These are phyloP conservation scores for Epinotia ramella DNA, from an alignment of 2,888 invertebrate genomes.

Conservation along the genomic window DNA sequence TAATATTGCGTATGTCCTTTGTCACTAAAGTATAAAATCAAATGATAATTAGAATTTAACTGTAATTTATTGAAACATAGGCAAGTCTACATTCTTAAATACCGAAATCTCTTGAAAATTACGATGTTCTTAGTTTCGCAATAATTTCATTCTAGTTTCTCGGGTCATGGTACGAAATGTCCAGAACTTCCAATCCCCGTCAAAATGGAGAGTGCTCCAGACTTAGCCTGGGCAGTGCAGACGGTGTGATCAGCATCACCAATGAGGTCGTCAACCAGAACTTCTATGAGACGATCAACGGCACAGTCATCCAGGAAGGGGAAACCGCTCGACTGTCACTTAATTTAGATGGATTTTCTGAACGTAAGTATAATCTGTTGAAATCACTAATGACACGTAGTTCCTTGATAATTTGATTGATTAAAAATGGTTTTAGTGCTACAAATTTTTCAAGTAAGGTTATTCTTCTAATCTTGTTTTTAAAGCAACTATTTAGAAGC, in stretches of 20 bases:
- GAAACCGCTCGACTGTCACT: conserved; percentile 59
- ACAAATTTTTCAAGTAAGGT: too few species aligned
- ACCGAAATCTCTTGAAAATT: too few species aligned
- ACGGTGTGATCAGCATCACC: conserved; percentile 47
- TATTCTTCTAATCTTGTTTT: too few species aligned
- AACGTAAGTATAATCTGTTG: conserved; percentile 56
- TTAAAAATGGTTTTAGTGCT: too few species aligned
- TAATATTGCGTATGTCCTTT: too few species aligned
- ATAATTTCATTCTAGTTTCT: conserved; percentile 59
- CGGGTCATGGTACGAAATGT: conserved; percentile 68
- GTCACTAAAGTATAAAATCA: too few species aligned
- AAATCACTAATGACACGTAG: not conserved
- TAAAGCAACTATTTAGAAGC: too few species aligned
- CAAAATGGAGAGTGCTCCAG: conserved; percentile 64
- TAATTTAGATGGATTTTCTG: conserved; percentile 48
- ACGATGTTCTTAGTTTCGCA: not conserved
- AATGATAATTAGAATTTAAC: too few species aligned
- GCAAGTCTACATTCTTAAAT: too few species aligned
- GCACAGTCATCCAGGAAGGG: conserved; percentile 50
- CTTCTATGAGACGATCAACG: conserved; percentile 59
- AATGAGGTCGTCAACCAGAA: conserved; percentile 61
- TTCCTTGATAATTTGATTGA: not conserved
- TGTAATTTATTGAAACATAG: too few species aligned
- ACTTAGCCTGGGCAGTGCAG: conserved; percentile 52
- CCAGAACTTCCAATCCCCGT: conserved; percentile 53